Percentiles rank a stretch among this genome's conserved stretches.
phyloP scores from a whole-genome alignment of 53 echinoderm and acorn worm species.

The Arbacia lixula region DNA sequence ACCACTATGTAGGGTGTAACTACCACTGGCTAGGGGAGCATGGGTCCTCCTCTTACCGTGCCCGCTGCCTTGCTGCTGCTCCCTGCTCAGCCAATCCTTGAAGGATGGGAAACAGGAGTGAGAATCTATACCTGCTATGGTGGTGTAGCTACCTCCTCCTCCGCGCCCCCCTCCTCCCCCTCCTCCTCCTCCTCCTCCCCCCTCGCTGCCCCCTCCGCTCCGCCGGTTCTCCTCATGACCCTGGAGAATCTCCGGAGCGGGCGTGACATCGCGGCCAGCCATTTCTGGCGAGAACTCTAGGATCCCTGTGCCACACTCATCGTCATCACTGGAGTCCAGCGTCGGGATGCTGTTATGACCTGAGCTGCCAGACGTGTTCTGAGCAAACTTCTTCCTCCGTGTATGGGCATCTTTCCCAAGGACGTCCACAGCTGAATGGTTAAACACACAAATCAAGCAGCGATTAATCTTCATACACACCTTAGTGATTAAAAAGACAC shows the following conservation, averaged over 20 bases:
- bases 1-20: too few relatives aligned
- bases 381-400: slow-evolving; percentile 67
- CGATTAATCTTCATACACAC: too few relatives aligned
- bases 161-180: slow-evolving; percentile 19
- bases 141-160: slow-evolving; percentile 68
- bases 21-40: too few relatives aligned
- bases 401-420: slow-evolving; percentile 39
- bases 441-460: too few relatives aligned
- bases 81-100: slow-evolving; percentile 56
- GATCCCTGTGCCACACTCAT: slow-evolving; percentile 97
- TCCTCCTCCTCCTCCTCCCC: slow-evolving; percentile 31
- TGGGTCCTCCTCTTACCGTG: slow-evolving; percentile 45
- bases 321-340: slow-evolving; percentile 75
- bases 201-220: slow-evolving; percentile 36
- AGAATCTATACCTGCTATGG: slow-evolving; percentile 86
- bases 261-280: slow-evolving; percentile 98
- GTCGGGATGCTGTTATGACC: slow-evolving; percentile 71
- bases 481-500: too few relatives aligned
- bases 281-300: slow-evolving; percentile 97
- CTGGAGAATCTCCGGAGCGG: slow-evolving; percentile 75
- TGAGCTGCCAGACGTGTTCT: slow-evolving; percentile 69
- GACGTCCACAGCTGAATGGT: too few relatives aligned
- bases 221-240: slow-evolving; percentile 64
- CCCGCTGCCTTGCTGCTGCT: slow-evolving; percentile 28
- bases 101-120: slow-evolving; percentile 54